Evolutionary conservation across 2,888 invertebrate species (phyloP).

Genomic region (Diachrysia chrysitis): DNA sequence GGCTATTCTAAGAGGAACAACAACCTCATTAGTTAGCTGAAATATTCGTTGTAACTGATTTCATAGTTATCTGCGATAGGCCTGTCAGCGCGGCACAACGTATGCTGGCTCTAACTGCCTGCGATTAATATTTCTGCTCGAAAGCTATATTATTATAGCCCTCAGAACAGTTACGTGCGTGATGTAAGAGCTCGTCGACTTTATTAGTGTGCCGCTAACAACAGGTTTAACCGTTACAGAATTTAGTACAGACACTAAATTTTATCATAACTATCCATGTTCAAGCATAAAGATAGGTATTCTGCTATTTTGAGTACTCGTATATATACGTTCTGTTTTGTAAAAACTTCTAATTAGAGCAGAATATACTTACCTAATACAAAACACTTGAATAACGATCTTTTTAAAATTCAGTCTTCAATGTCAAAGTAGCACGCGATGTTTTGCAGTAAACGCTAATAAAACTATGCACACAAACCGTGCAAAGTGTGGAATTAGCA

Average conservation of each 20-base stretch:
- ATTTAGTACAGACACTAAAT: constrained; percentile 4
- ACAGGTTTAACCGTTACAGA: constrained; percentile 6
- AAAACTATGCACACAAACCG: constrained; percentile 34
- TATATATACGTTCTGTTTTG: no score
- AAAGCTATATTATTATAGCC: constrained; percentile 12
- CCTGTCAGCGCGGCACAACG: constrained; percentile 27
- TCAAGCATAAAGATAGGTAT: not conserved
- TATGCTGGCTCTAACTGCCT: constrained; percentile 12
- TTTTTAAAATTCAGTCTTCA: constrained; percentile 22
- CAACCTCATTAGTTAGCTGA: constrained; percentile 28
- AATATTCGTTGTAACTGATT: constrained; percentile 31
- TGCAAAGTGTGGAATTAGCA: constrained; percentile 46
- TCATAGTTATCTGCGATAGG: constrained; percentile 26
- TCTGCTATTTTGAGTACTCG: not conserved
- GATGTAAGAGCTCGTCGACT: constrained; percentile 14
- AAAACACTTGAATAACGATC: not conserved
- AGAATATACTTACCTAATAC: not conserved
- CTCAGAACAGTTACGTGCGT: constrained; percentile 18
- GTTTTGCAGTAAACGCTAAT: constrained; percentile 17
- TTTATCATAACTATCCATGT: constrained; percentile 1
- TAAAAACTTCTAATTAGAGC: not conserved
- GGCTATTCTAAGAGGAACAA: not conserved
- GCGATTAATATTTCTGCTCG: constrained; percentile 33
- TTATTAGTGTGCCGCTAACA: constrained; percentile 6
- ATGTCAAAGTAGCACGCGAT: constrained; percentile 51